phyloP scores from a whole-genome alignment of 2,888 invertebrate genomes.

The Branchipolynoe longqiensis region DNA sequence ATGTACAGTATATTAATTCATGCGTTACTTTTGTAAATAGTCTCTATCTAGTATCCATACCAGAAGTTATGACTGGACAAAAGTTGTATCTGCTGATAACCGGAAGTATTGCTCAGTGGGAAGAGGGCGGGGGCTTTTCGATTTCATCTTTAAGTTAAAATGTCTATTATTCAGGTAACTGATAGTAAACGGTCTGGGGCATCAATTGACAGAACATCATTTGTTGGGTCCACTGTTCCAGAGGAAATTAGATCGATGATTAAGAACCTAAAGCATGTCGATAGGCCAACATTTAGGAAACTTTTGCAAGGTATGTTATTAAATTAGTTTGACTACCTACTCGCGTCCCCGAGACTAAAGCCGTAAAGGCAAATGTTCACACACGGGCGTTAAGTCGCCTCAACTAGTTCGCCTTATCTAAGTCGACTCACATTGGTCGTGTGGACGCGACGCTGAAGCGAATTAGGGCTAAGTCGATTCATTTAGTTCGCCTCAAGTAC shows the following conservation, averaged over 20 bases:
- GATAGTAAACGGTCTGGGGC: conserved; percentile 54
- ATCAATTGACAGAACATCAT: conserved; percentile 74
- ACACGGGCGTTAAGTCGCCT: too few relatives aligned
- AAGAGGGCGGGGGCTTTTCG: conserved; percentile 5
- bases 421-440: too few relatives aligned
- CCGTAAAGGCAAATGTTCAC: too few relatives aligned
- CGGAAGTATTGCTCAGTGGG: conserved; percentile 21
- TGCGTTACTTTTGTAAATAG: not conserved
- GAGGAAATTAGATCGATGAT: conserved; percentile 74
- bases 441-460: too few relatives aligned
- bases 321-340: too few relatives aligned
- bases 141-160: not conserved
- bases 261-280: conserved; percentile 74
- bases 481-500: too few relatives aligned
- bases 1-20: not conserved
- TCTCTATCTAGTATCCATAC: not conserved
- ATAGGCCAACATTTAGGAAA: conserved; percentile 74
- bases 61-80: not conserved
- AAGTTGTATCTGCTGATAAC: not conserved
- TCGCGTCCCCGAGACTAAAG: too few relatives aligned
- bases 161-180: conserved; percentile 58
- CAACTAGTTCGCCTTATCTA: too few relatives aligned
- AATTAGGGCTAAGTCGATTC: too few relatives aligned
- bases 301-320: conserved; percentile 74
- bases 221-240: conserved; percentile 76